Conservation (phyloP, 2,113 vertebrate species). For the Paraplagusia blochii region DNA sequence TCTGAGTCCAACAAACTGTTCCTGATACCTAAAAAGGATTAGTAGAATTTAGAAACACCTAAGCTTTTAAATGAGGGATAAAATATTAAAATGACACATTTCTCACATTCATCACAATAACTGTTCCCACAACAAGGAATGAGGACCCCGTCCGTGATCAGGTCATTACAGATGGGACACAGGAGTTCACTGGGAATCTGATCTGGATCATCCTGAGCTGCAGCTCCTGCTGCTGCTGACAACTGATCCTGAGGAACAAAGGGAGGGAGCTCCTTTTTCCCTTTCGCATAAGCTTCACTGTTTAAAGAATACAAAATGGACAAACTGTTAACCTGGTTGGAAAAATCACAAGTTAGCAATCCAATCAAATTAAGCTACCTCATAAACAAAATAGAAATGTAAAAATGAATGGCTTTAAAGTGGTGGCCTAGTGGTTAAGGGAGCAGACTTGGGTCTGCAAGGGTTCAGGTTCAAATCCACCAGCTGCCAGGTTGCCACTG, state of each 20-base stretch:
- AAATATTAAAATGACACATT: no score
- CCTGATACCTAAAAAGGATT: conserved; percentile 82
- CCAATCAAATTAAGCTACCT: no score
- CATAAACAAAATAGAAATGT: no score
- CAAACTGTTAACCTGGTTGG: no score
- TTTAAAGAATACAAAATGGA: not conserved
- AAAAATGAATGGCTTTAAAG: no score
- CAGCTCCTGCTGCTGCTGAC: conserved; percentile 45
- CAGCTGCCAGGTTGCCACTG: no score
- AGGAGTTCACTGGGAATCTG: conserved; percentile 94
- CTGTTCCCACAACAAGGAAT: conserved; percentile 99
- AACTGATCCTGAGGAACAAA: conserved; percentile 91
- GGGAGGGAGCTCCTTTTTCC: conserved; percentile 97
- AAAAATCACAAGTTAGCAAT: no score
- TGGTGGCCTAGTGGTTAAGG: no score
- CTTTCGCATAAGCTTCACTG: conserved; percentile 95
- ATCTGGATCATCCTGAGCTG: conserved; percentile 85
- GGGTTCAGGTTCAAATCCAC: no score
- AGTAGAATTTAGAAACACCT: not conserved
- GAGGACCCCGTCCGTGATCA: conserved; percentile 95
- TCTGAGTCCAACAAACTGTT: conserved; percentile 91
- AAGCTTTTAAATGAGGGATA: no score
- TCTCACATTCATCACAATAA: conserved; percentile 98
- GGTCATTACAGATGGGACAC: conserved; percentile 96
- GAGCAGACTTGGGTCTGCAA: no score